Evolutionary conservation across 2,113 vertebrate species (phyloP), one percentile per base, ranked within the genome.

Genomic region (Brachyhypopomus gauderio): DNA sequence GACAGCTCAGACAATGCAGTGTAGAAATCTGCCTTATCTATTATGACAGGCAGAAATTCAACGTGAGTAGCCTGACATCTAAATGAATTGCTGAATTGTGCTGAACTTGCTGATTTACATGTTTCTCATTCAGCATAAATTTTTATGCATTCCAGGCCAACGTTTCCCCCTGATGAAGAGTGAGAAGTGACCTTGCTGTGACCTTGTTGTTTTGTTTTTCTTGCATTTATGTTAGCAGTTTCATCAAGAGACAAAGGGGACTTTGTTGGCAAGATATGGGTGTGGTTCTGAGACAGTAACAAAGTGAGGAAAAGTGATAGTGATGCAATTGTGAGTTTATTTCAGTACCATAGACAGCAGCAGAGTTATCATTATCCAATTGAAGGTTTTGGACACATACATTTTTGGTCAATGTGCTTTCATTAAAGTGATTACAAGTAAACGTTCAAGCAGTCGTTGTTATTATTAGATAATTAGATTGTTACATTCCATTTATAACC

Each of bases 81-180:
- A 91, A 91, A 89, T 88, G 86, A 91, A 90, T 86, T 86, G 86
- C 88, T 88, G 88, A 90, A 90, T 87, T 86, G 85, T 85, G 86
- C 89, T 89, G 89, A 85, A 89, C 90, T 88, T 88, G 86, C 89
- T 91, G 89, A 92, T 92, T 92, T 93, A 89, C 90, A 86, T 87
- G 89, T 89, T 89, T 83, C 83, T 86, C 86, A 85, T 89, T 70
- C 77, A 59, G 27, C 12, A 52, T 23, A 8, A 27, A 70, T 16
- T 11, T 58, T n/a, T 2, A 20, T 27, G 23, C 66, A 59, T 23
- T 59, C 34, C 55, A 41, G 52, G 8, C 52, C 71, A 66, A 58
- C 77, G 58, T 78, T 41, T 59, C 56, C 56, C 64, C 56, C 64
- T 19, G 16, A 70, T 58, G 22, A 69, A 36, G 30, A 70, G 52